These are phyloP conservation scores for Selene dorsalis DNA, from an alignment of 2,797 vertebrate species.

Conservation along the genomic window DNA sequence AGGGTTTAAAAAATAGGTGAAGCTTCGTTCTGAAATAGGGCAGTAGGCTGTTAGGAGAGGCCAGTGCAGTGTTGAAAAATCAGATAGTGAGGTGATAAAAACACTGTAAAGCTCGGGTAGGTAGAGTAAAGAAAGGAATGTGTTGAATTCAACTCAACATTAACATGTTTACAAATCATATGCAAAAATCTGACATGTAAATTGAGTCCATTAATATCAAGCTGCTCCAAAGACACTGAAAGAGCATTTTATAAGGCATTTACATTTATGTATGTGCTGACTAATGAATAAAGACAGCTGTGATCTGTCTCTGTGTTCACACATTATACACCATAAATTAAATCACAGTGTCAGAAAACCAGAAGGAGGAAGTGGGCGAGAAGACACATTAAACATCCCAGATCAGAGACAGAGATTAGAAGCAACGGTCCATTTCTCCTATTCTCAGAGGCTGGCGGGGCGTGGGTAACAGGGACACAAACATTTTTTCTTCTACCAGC, in stretches of 20 bases:
- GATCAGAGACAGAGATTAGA: background rate
- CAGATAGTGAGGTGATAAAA: background rate
- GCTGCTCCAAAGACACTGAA: background rate
- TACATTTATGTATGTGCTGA: background rate
- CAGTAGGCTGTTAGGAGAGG: background rate
- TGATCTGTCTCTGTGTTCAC: background rate
- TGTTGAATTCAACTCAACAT: background rate
- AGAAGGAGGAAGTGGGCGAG: background rate
- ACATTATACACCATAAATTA: background rate
- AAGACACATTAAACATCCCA: too few relatives aligned
- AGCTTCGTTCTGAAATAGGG: background rate
- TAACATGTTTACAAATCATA: background rate
- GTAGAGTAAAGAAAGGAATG: background rate
- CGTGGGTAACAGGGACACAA: background rate
- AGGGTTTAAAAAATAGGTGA: slow-evolving; percentile 7
- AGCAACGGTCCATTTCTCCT: too few relatives aligned
- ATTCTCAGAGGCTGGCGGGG: background rate
- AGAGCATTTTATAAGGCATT: background rate
- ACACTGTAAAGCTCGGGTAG: background rate
- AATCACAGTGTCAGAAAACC: background rate
- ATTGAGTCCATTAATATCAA: background rate
- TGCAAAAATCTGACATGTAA: slow-evolving; percentile 10
- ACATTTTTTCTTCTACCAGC: background rate
- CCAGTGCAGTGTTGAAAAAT: background rate
- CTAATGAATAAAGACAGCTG: background rate